Conservation (phyloP, 2,888 invertebrate genomes). For the Cantharis nigra region DNA sequence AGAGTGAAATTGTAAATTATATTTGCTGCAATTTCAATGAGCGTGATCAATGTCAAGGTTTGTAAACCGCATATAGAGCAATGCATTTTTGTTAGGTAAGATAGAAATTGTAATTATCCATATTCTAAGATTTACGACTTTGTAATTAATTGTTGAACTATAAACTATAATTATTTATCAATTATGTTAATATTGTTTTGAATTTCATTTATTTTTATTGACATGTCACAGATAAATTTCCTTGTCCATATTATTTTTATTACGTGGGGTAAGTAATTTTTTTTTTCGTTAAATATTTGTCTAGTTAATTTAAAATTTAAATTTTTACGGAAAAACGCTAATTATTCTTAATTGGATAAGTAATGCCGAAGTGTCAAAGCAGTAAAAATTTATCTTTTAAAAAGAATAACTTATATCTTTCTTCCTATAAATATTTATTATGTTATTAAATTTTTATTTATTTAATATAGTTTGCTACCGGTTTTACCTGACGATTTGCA, state of each 20-base stretch:
- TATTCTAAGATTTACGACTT: background rate
- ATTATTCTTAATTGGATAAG: no score
- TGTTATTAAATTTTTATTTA: background rate
- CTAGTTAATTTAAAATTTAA: background rate
- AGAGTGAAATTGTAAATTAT: constrained; percentile 21
- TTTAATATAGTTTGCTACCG: background rate
- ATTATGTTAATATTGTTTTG: background rate
- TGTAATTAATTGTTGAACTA: background rate
- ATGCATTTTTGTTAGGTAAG: constrained; percentile 6
- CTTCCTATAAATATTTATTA: background rate
- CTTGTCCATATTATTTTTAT: background rate
- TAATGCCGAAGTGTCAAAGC: background rate
- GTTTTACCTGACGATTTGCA: background rate
- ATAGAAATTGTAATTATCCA: background rate
- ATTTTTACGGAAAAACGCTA: background rate
- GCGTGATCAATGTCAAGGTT: constrained; percentile 17
- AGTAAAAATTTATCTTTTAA: background rate
- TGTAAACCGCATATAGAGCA: constrained; percentile 4
- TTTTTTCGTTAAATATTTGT: no score
- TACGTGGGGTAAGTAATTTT: no score
- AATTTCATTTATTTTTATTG: background rate
- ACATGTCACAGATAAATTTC: background rate
- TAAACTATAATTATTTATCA: background rate
- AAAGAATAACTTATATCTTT: background rate
- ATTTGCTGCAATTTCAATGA: constrained; percentile 11